Evolutionary conservation across 2,113 vertebrate species (phyloP), one percentile per base, ranked within the genome.

Genomic region (Paradoxurus hermaphroditus): DNA sequence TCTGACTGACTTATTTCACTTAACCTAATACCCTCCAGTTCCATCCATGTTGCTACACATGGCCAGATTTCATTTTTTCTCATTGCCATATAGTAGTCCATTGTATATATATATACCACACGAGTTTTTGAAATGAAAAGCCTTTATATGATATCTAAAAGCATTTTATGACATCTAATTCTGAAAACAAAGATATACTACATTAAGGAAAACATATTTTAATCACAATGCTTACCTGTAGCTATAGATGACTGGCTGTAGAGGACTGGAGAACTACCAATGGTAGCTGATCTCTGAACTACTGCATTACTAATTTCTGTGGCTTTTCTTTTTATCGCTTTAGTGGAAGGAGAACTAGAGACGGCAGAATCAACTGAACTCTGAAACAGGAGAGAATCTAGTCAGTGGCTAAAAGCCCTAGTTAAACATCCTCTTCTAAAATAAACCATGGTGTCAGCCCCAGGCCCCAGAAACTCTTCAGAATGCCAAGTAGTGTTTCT

Each of bases 201-300:
- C 9, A 53, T 0, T 23, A 14, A 94, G 51, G 72, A 97, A 97
- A 96, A 94, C 2, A 0, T 72, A 31, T 0, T 91, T 73, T 70
- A 86, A 0, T 86, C 49, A 72, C 92, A 93, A 81, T 73, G 97
- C 96, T 99, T 98, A 99, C 99, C 98, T 97, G 99, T 44, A 49
- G 97, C 98, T 77, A 98, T 90, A 67, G 99, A 82, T 51, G 99
- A 88, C 68, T 99, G 99, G 85, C 99, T 99, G 97, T 99, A 99
- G 65, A 99, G 98, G 91, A 99, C 99, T 0, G 99, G 98, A 98
- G 99, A 99, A 98, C 99, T 99, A 75, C 99, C 99, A 27, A 99
- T 99, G 65, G 99, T 99, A 84, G 99, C 99, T 0, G 99, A 90
- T 82, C 99, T 99, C 96, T 98, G 99, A 94, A 99, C 91, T 72